Evolutionary conservation across 2,888 invertebrate species (phyloP), one percentile per base, ranked within the genome.

Genomic region (Eurytoma californica): DNA sequence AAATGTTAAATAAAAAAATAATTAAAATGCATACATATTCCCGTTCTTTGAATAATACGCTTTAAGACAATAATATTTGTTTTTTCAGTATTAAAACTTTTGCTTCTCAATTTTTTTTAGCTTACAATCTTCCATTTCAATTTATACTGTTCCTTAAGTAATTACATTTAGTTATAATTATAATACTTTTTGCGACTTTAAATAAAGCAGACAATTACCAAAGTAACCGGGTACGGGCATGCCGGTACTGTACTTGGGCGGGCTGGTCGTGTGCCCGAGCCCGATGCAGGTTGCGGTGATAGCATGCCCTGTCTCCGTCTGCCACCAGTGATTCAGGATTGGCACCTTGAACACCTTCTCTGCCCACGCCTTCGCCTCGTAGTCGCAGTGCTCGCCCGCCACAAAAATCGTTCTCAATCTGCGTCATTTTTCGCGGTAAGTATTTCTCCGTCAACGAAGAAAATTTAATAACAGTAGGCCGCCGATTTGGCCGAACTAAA

Each of bases 291-390:
- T 94, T 0, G 97, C 95, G 0, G 97, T 96, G 77, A 98, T 95
- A 0, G 97, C 94, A 80, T 97, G 96, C 0, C 98, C 98, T 0
- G 97, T 96, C 91, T 98, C 98, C 2, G 98, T 98, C 91, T 98
- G 98, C 98, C 98, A 98, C 97, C 97, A 98, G 90, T 98, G 96
- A 89, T 98, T 98, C 72, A 97, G 89, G 3, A 97, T 92, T 0
- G 96, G 95, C 12, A 94, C 94, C 77, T 94, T 92, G 86, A 96
- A 95, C 9, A 91, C 91, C 78, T 92, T 92, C 86, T 94, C 93
- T 5, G 94, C 93, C 96, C 96, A 96, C 9, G 91, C 86, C 91
- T 96, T 95, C 0, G 98, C 97, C 86, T 97, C 97, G 83, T 95
- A 94, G 88, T 98, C 98, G 88, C 97, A 97, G 87, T 97, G 97